Evolutionary conservation across 2,888 invertebrate genomes (phyloP).

Genomic region (Dryadula phaetusa): DNA sequence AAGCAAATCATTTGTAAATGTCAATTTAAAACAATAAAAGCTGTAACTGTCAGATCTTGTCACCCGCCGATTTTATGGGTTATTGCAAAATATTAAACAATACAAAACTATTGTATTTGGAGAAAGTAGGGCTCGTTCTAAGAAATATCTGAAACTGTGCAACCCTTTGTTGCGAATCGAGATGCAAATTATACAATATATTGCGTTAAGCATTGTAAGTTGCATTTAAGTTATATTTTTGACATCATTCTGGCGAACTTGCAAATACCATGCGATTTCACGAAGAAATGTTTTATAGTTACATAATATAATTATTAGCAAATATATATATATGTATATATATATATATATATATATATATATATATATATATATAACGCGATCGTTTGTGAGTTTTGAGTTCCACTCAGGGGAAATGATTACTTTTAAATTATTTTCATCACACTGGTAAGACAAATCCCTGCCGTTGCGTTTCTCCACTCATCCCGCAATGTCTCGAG

Average conservation of each 20-base stretch:
- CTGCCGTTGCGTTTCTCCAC: no score
- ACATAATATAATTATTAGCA: no score
- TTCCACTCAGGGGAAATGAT: no score
- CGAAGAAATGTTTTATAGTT: no score
- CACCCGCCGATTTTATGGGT: conserved; percentile 23
- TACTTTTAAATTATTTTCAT: no score
- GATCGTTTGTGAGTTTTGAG: no score
- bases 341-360: no score
- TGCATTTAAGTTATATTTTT: not conserved
- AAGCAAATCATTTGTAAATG: conserved; percentile 14
- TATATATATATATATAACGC: no score
- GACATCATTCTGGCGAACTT: not conserved
- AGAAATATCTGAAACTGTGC: conserved; percentile 26
- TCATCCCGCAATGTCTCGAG: no score
- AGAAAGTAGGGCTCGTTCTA: conserved; percentile 16
- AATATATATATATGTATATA: no score
- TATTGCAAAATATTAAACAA: conserved; percentile 20
- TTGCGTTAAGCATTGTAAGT: conserved; percentile 38
- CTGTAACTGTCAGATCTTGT: conserved; percentile 20
- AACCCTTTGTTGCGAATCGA: conserved; percentile 50
- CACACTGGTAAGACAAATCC: no score
- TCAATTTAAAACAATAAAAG: conserved; percentile 19
- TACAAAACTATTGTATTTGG: conserved; percentile 3
- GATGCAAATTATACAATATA: conserved; percentile 49
- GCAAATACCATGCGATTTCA: no score